phyloP scores from a whole-genome alignment of 2,113 vertebrate genomes.

The Gallinago undulata region DNA sequence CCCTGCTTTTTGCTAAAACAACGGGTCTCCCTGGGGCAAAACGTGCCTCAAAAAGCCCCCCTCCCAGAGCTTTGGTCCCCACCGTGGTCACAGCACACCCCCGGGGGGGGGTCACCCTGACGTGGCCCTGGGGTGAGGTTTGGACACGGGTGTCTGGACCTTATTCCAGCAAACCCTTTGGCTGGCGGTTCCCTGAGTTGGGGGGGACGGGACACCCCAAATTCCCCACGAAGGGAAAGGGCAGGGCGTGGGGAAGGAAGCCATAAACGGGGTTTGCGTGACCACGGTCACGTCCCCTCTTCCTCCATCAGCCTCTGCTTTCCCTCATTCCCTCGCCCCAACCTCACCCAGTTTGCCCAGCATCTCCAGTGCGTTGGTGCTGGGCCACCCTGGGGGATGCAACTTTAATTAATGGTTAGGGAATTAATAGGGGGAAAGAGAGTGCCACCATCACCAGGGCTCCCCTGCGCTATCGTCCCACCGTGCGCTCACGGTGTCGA shows the following conservation, averaged over 20 bases:
- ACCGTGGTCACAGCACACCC: fast-evolving
- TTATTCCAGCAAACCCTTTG: not conserved
- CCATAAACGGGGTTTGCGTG: not conserved
- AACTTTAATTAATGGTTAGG: not conserved
- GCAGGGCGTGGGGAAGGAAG: not conserved
- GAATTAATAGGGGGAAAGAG: constrained; percentile 24
- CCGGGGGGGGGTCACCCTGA: not conserved
- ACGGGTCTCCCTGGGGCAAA: fast-evolving
- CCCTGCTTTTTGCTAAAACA: fast-evolving
- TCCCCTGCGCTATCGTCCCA: not conserved
- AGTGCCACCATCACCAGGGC: not conserved
- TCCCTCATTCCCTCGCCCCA: not conserved
- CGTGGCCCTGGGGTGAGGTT: fast-evolving
- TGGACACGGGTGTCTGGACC: fast-evolving
- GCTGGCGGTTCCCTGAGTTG: fast-evolving
- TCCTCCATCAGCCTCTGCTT: not conserved
- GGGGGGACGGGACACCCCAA: fast-evolving
- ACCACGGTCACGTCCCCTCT: not conserved
- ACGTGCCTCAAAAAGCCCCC: too few relatives aligned
- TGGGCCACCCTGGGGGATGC: not conserved
- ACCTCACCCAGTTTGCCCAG: not conserved
- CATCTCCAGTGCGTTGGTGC: not conserved
- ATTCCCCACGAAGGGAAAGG: not conserved
- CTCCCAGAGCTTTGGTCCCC: too few relatives aligned
- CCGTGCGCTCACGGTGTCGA: not conserved